phyloP scores from a whole-genome alignment of 1,140 invertebrate genomes.

The Drosophila pseudoobscura region DNA sequence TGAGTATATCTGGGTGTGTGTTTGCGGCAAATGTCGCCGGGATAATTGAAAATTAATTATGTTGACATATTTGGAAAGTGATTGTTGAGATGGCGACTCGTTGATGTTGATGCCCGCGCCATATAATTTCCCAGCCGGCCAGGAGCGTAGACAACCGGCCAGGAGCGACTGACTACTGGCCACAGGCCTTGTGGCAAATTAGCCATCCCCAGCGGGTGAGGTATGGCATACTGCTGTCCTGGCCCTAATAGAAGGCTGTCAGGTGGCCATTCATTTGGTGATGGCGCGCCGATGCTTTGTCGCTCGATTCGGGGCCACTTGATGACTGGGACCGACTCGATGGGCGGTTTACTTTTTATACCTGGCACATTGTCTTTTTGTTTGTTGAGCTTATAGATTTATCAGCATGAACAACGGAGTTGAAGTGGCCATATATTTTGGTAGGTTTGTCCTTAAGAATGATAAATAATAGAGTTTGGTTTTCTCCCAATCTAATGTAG shows the following conservation, averaged over 20 bases:
- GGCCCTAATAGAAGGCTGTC: conserved; percentile 56
- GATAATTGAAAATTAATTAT: conserved; percentile 82
- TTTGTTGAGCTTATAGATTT: no score
- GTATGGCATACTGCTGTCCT: conserved; percentile 3
- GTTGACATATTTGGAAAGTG: conserved; percentile 81
- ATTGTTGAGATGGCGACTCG: conserved; percentile 69
- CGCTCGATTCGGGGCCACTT: conserved; percentile 39
- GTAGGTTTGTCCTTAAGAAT: no score
- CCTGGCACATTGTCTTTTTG: no score
- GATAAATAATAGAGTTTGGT: no score
- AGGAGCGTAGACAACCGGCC: neutral
- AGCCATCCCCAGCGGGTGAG: conserved; percentile 13
- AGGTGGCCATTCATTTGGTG: conserved; percentile 63
- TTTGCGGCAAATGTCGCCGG: conserved; percentile 59
- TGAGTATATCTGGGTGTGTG: conserved; percentile 5
- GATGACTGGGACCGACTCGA: neutral
- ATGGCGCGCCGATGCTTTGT: conserved; percentile 27
- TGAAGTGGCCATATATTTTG: no score
- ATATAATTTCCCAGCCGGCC: conserved; percentile 49
- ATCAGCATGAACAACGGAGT: no score
- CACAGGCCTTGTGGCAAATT: conserved; percentile 55
- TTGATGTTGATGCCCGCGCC: conserved; percentile 50
- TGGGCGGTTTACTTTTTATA: conserved; percentile 38
- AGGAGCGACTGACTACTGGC: conserved; percentile 4
- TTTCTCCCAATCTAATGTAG: no score